Evolutionary conservation across 2,113 vertebrate species (phyloP).

Genomic region (Channa maculata): DNA sequence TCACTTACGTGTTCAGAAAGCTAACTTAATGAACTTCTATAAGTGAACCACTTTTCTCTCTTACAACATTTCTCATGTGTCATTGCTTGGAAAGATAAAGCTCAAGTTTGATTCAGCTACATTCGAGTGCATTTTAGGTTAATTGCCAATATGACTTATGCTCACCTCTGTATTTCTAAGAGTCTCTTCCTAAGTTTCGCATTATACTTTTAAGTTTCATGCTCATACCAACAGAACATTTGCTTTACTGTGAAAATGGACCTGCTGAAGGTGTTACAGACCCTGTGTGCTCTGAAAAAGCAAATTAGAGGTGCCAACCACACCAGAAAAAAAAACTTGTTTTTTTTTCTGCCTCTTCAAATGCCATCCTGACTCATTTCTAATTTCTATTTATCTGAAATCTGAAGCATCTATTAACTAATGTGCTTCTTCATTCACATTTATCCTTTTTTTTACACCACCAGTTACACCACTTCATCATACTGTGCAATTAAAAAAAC

Average conservation of each 20-base stretch:
- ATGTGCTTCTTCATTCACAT: conserved; percentile 26
- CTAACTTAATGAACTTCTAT: conserved; percentile 6
- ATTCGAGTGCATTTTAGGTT: conserved; percentile 69
- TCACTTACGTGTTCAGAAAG: not conserved
- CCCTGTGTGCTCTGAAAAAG: conserved; percentile 31
- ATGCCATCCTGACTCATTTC: conserved; percentile 22
- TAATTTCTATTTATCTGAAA: conserved; percentile 30
- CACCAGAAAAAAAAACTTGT: not conserved
- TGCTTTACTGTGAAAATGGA: conserved; percentile 54
- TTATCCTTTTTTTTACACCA: conserved; percentile 15
- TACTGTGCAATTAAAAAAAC: conserved; percentile 49
- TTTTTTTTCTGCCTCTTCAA: conserved; percentile 8
- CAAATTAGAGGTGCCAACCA: conserved; percentile 47
- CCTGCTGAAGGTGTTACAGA: conserved; percentile 52
- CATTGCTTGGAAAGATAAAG: conserved; percentile 31
- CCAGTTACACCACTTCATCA: conserved; percentile 34
- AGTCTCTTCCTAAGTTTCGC: conserved; percentile 43
- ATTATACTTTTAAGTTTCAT: conserved; percentile 21
- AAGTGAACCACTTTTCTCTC: conserved; percentile 31
- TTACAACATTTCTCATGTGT: conserved; percentile 29
- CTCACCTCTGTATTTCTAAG: conserved; percentile 47
- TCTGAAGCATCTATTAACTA: conserved; percentile 28
- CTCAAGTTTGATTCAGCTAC: conserved; percentile 32
- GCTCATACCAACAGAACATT: conserved; percentile 29
- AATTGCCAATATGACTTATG: conserved; percentile 56